A percentile compares a stretch with the other conserved stretches of the same genome.
phyloP scores from a whole-genome alignment of 2,113 vertebrate species.

The Syngnathus typhle region DNA sequence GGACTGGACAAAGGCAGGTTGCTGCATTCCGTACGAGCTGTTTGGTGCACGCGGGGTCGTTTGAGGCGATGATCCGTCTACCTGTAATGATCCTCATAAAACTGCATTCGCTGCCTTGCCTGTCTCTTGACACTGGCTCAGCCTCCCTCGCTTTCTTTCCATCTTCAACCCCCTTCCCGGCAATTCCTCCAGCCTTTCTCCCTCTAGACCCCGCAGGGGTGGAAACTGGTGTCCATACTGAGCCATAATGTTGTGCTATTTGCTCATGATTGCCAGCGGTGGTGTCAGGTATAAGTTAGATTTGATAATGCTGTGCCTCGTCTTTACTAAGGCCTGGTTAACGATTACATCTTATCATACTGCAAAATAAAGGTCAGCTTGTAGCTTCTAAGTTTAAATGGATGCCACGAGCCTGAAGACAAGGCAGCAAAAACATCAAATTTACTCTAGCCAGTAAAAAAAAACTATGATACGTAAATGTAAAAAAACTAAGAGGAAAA shows the following conservation, averaged over 20 bases:
- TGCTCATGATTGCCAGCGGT: conserved; percentile 22
- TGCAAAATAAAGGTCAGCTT: background rate
- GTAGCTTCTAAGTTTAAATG: background rate
- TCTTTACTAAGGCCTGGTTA: background rate
- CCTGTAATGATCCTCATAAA: conserved; percentile 61
- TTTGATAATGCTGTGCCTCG: conserved; percentile 22
- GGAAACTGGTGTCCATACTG: conserved; percentile 21
- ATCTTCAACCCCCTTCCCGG: conserved; percentile 19
- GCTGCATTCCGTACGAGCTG: conserved; percentile 55
- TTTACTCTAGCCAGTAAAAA: background rate
- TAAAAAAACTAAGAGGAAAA: no score
- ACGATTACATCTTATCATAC: background rate
- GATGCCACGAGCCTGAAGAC: background rate
- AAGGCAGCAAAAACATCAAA: background rate
- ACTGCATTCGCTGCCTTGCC: conserved; percentile 29
- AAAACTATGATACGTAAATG: background rate
- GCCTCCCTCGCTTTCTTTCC: conserved; percentile 13
- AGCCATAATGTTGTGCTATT: background rate
- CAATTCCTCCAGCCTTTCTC: background rate
- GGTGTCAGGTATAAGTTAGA: conserved; percentile 21
- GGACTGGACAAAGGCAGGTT: conserved; percentile 38
- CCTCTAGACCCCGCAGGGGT: conserved; percentile 14
- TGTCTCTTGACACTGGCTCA: conserved; percentile 23
- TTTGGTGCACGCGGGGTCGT: conserved; percentile 40
- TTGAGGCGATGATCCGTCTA: conserved; percentile 60